Evolutionary conservation across 1,140 invertebrate genomes (phyloP).

Genomic region (Aricia agestis): DNA sequence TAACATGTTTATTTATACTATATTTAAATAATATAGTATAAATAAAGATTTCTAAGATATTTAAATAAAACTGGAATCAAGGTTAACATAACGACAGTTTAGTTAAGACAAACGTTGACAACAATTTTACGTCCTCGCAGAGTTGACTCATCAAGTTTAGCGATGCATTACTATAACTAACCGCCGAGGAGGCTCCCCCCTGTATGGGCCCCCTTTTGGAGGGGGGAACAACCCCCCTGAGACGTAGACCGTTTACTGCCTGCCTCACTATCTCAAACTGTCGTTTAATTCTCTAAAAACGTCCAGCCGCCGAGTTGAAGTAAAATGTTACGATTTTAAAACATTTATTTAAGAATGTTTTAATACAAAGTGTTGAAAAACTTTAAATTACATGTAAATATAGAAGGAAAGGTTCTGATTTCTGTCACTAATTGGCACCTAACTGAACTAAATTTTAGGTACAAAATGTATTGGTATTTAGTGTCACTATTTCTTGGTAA

Average conservation of each 20-base stretch:
- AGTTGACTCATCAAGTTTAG: slow-evolving; percentile 53
- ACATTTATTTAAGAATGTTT: too few relatives aligned
- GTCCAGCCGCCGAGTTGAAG: too few relatives aligned
- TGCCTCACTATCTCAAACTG: slow-evolving; percentile 27
- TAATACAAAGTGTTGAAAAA: too few relatives aligned
- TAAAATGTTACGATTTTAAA: too few relatives aligned
- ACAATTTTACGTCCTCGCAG: slow-evolving; percentile 31
- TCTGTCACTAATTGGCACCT: too few relatives aligned
- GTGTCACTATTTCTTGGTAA: too few relatives aligned
- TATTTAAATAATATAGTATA: too few relatives aligned
- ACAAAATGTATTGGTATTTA: too few relatives aligned
- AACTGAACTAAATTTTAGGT: too few relatives aligned
- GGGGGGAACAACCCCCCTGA: slow-evolving; percentile 24
- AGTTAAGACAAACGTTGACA: slow-evolving; percentile 30
- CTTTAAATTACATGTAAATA: too few relatives aligned
- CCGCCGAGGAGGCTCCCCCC: not conserved
- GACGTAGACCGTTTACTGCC: not conserved
- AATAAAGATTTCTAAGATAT: not conserved
- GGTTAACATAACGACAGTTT: slow-evolving; percentile 15
- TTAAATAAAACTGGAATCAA: not conserved
- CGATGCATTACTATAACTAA: slow-evolving; percentile 47
- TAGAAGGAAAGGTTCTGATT: too few relatives aligned
- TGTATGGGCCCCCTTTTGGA: not conserved
- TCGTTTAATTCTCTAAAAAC: slow-evolving; percentile 26
- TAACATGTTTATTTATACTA: too few relatives aligned